Base-by-base conservation (phyloP, 37 sponge, comb jelly and placozoan genomes). In the Diacarnus erythraeanus region DNA sequence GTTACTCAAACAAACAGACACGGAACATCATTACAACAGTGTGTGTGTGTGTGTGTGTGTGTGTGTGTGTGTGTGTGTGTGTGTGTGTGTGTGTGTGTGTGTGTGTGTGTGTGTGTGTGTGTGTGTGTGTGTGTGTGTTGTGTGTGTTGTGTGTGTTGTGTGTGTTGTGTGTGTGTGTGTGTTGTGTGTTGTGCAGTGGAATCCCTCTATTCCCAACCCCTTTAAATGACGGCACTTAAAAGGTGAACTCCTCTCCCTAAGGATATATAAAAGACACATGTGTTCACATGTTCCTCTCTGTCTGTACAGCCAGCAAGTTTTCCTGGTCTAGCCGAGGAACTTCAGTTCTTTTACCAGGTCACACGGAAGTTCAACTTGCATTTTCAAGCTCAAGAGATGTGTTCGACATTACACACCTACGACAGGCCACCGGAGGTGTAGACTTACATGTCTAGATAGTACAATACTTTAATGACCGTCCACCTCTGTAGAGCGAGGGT, bases 271-370 rank as follows among this genome's bases (percentile, higher is more conserved):
- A 4, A 27, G 9, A 29, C 35, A 56, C 75, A 74, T 2, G 3
- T 35, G 27, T 12, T 29, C 31, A 54, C 75, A 72, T 42, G 38
- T 36, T 31, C 64, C 36, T 47, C 67, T 10, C 33, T 68, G 25
- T 57, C 29, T 68, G 4, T 59, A 12, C 84, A 76, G 57, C 67
- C 41, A 3, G 15, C 69, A n/a, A 60, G 65, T 21, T 73, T 75
- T 8, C 42, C 38, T 23, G 56, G 41, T 64, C 51, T 42, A 17
- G 60, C 86, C n/a, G 89, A 85, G 17, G 75, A 89, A 65, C 76
- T 85, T 35, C 85, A 93, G 66, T 51, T 93, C 56, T 93, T 75
- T 79, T 81, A 86, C 47, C 71, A 59, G 41, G 86, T 71, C 40
- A 59, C 26, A 33, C 60, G 69, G 47, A 82, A 81, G 64, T 93